Conservation (phyloP, 2,888 invertebrate genomes). For the Metallyticus violacea region DNA sequence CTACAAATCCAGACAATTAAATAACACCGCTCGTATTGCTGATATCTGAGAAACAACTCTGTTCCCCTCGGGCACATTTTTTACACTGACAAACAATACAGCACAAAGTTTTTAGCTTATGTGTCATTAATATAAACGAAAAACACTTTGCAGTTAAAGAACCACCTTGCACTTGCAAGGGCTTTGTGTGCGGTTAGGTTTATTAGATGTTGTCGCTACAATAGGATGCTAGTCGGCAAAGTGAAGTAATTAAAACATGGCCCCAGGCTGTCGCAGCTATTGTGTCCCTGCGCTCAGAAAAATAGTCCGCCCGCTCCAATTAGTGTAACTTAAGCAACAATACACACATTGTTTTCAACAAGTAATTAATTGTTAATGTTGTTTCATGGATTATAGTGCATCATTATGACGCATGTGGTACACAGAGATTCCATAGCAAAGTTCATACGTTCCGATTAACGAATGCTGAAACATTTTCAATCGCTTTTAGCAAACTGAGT, state of each 20-base stretch:
- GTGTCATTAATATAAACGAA: too few species aligned
- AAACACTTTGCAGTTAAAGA: neutral
- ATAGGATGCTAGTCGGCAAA: neutral
- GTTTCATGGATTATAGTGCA: neutral
- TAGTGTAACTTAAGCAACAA: neutral
- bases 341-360: neutral
- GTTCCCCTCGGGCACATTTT: too few species aligned
- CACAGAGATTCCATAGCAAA: neutral
- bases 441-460: too few species aligned
- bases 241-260: neutral
- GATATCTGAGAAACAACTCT: too few species aligned
- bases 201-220: neutral
- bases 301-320: neutral
- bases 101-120: too few species aligned
- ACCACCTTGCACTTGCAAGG: neutral
- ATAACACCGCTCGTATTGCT: too few species aligned
- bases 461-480: too few species aligned
- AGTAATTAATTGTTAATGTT: neutral
- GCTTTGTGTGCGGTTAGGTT: neutral
- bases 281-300: neutral
- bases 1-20: too few species aligned
- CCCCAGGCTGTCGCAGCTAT: neutral
- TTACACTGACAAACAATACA: too few species aligned
- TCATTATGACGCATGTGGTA: neutral
- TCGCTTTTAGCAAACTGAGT: too few species aligned